Percentiles rank a stretch among this genome's conserved stretches.
Conservation (phyloP, 2,797 vertebrate species). For the Jordanella pulchra region DNA sequence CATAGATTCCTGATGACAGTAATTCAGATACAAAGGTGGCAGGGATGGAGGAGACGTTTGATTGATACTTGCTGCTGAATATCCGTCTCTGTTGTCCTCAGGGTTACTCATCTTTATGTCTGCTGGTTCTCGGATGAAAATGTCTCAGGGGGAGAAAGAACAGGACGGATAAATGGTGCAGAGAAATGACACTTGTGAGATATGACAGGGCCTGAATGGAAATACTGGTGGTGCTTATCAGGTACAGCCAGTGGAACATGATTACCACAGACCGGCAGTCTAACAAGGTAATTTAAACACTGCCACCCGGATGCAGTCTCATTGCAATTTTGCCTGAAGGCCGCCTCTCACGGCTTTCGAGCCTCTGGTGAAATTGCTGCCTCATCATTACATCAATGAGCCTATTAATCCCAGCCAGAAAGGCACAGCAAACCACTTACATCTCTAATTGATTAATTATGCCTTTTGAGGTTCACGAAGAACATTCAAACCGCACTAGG, state of each 20-base stretch:
- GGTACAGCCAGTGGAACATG: constrained; percentile 38
- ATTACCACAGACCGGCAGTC: constrained; percentile 38
- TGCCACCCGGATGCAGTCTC: constrained; percentile 18
- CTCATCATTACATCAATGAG: constrained; percentile 43
- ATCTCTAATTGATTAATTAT: constrained; percentile 64
- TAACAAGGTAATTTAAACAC: constrained; percentile 36
- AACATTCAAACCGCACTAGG: constrained; percentile 23
- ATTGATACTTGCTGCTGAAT: constrained; percentile 42
- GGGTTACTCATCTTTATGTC: constrained; percentile 37
- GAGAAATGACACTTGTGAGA: constrained; percentile 53
- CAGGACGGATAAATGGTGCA: constrained; percentile 46
- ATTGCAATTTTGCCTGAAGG: constrained; percentile 11
- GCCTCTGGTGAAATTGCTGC: constrained; percentile 21
- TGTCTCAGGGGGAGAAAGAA: constrained; percentile 13
- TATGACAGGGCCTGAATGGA: constrained; percentile 33
- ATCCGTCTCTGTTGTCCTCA: constrained; percentile 36
- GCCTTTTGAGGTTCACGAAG: constrained; percentile 37
- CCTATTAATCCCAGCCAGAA: constrained; percentile 58
- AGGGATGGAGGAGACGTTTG: constrained; percentile 27
- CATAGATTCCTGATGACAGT: constrained; percentile 38
- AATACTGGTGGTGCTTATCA: constrained; percentile 49
- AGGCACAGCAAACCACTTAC: constrained; percentile 52
- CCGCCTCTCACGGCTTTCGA: constrained; percentile 16
- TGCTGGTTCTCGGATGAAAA: constrained; percentile 36
- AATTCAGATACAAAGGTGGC: constrained; percentile 44